Base-by-base conservation (phyloP, 2,113 vertebrate species). In the Romanogobio albipinnatus region DNA sequence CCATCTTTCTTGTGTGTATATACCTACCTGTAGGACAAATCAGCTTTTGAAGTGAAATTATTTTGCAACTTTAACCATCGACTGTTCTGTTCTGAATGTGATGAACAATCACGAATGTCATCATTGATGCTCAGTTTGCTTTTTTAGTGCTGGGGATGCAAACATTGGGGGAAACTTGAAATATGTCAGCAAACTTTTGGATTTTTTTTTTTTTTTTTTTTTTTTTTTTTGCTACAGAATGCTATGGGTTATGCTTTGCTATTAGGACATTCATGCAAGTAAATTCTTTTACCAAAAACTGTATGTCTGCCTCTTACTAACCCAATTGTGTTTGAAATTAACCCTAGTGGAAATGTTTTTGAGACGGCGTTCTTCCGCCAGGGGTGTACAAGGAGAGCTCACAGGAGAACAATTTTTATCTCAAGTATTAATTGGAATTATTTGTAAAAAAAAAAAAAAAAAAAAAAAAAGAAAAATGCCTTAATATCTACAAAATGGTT, bases 51-150 rank as follows among this genome's bases (percentile, higher is more conserved):
- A 91, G 88, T 71, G 68, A 89, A 51, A 90, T 92, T 92, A 77
- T 93, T 91, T 92, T 92, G 91, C 90, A 91, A 91, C 89, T 93
- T 92, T 87, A 91, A 68, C 84, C 87, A 86, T 85, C 81, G 59
- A 90, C 83, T 87, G 87, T 91, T 91, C 89, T 91, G 90, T 87
- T 91, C 88, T 92, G 92, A 94, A 94, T 93, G 93, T 94, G 92
- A 92, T 90, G 88, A 92, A 88, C 86, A 88, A 89, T 93, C 91
- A 91, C 88, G 90, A 94, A 92, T 94, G 93, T 93, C 89, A 85
- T 82, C 87, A 84, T 89, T 89, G 90, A 88, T 92, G 87, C 87
- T 87, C 88, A 14, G 73, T 89, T 88, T 87, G 75, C 89, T 90
- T 88, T 77, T 88, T 81, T 89, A 77, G 87, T 87, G 90, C 88